Conservation (phyloP, 2,797 vertebrate species). For the Typhlichthys eigenmanni region DNA sequence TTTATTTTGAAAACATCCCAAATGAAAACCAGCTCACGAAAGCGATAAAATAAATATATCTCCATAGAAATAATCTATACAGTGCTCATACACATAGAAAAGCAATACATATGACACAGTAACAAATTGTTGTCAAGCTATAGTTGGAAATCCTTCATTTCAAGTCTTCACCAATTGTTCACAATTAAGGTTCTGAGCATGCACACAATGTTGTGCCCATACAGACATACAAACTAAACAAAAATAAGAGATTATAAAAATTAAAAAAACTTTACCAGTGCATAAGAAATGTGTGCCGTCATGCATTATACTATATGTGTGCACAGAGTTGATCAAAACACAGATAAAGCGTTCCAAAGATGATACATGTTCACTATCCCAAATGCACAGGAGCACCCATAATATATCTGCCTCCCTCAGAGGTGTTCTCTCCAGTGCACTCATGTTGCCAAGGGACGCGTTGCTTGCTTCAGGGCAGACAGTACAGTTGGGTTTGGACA, state of each 20-base stretch:
- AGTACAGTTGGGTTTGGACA: conserved; percentile 43
- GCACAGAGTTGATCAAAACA: conserved; percentile 9
- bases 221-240: no score
- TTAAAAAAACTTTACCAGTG: not conserved
- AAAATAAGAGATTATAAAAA: not conserved
- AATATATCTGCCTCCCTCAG: not conserved
- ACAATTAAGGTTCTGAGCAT: not conserved
- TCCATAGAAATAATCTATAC: conserved; percentile 15
- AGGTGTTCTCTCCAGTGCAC: conserved; percentile 2
- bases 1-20: conserved; percentile 62
- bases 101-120: conserved; percentile 28
- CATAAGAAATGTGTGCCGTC: not conserved
- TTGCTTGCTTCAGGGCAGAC: conserved; percentile 71
- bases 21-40: conserved; percentile 52
- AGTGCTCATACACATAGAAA: conserved; percentile 27
- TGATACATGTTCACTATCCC: conserved; percentile 29
- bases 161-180: no score
- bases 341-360: conserved; percentile 16
- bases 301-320: not conserved
- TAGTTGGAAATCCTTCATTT: not conserved
- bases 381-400: conserved; percentile 32
- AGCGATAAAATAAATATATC: conserved; percentile 17
- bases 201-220: not conserved
- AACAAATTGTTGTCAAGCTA: not conserved
- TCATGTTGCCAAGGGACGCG: conserved; percentile 67